Percentiles rank a stretch among this genome's conserved stretches.
phyloP scores from a whole-genome alignment of 2,888 invertebrate species.

The Volucella inanis region DNA sequence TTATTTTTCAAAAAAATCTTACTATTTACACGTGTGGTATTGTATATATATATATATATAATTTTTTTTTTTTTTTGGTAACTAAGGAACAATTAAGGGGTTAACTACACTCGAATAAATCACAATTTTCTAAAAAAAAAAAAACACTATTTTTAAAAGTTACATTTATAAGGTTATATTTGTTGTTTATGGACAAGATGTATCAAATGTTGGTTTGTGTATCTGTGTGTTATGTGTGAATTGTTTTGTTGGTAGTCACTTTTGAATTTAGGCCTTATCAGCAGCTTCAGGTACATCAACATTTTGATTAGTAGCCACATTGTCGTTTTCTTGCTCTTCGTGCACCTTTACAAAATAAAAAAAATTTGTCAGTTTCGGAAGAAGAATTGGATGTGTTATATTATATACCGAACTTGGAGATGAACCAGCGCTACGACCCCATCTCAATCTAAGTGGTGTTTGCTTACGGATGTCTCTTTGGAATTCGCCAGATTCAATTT shows the following conservation, averaged over 20 bases:
- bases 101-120: constrained; percentile 14
- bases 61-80: constrained; percentile 14
- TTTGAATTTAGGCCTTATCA: constrained; percentile 72
- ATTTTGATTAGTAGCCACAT: constrained; percentile 31
- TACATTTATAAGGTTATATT: constrained; percentile 47
- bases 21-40: constrained; percentile 57
- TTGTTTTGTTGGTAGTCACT: constrained; percentile 76
- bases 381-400: constrained; percentile 35
- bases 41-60: no score
- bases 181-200: constrained; percentile 69
- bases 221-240: constrained; percentile 75
- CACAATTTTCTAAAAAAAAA: constrained; percentile 11
- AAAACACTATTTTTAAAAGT: constrained; percentile 1
- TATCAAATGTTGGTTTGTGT: constrained; percentile 53
- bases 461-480: constrained; percentile 81
- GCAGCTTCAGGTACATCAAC: constrained; percentile 61
- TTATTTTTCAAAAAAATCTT: constrained; percentile 37
- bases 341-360: constrained; percentile 27
- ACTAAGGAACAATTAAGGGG: constrained; percentile 1
- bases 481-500: constrained; percentile 77
- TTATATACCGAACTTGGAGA: constrained; percentile 62
- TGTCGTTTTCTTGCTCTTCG: constrained; percentile 12
- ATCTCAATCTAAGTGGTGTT: constrained; percentile 81
- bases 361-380: constrained; percentile 69
- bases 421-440: constrained; percentile 81